Evolutionary conservation across 2,113 vertebrate genomes (phyloP).

Genomic region (Capra hircus): DNA sequence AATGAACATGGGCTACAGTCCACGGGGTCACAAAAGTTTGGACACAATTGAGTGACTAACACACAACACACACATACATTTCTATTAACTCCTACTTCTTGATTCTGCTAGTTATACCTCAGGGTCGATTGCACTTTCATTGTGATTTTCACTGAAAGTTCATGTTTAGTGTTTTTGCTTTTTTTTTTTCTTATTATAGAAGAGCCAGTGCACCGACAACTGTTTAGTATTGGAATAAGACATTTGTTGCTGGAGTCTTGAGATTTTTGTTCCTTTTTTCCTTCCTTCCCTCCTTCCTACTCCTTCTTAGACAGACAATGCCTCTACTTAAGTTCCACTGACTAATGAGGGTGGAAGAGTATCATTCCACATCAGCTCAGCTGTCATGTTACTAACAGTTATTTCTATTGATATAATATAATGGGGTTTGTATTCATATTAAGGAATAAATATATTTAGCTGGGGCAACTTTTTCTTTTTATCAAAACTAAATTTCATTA

Average conservation of each 20-base stretch:
- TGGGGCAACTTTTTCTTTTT: neutral
- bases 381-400: neutral
- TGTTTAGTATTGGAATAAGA: neutral
- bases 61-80: neutral
- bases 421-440: neutral
- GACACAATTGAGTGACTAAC: neutral
- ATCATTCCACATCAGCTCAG: neutral
- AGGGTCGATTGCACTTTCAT: neutral
- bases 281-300: neutral
- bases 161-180: neutral
- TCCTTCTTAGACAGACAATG: neutral
- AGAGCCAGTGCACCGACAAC: neutral
- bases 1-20: neutral
- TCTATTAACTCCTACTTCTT: neutral
- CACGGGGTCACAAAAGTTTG: neutral
- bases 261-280: neutral
- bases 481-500: neutral
- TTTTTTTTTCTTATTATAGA: neutral
- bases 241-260: neutral
- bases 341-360: accelerated
- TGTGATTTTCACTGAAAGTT: neutral
- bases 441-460: neutral
- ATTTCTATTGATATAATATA: neutral
- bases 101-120: neutral
- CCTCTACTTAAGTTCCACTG: neutral